Conservation (phyloP, 1,140 invertebrate genomes). For the Melanaphis sacchari region DNA sequence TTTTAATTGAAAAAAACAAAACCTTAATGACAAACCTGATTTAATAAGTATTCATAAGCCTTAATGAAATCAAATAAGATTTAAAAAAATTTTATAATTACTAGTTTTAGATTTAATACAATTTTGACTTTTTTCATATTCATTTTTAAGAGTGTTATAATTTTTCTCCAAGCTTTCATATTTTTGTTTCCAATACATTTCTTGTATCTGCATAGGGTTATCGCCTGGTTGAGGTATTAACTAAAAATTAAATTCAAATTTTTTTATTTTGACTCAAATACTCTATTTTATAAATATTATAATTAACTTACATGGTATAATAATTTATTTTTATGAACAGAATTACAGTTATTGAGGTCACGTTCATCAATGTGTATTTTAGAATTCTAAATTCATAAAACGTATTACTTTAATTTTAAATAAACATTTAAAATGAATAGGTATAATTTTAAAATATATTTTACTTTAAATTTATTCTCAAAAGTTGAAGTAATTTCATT, state of each 20-base stretch:
- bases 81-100: conserved; percentile 5
- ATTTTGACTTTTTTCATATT: conserved; percentile 12
- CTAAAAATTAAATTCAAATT: conserved; percentile 1
- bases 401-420: background rate
- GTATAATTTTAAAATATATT: background rate
- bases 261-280: background rate
- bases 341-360: background rate
- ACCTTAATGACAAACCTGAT: too few relatives aligned
- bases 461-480: conserved; percentile 5
- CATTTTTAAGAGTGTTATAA: conserved; percentile 6
- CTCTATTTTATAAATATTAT: background rate
- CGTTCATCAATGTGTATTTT: background rate
- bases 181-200: conserved; percentile 38
- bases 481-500: background rate
- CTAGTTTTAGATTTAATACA: background rate
- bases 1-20: too few relatives aligned
- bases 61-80: background rate
- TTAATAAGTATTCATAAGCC: background rate
- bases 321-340: conserved; percentile 30
- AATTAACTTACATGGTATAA: conserved; percentile 6
- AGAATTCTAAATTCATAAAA: conserved; percentile 25
- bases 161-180: conserved; percentile 36
- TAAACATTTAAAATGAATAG: background rate
- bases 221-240: conserved; percentile 20
- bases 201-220: conserved; percentile 44